phyloP scores from a whole-genome alignment of 2,113 vertebrate genomes.

The Leucoraja erinaceus region DNA sequence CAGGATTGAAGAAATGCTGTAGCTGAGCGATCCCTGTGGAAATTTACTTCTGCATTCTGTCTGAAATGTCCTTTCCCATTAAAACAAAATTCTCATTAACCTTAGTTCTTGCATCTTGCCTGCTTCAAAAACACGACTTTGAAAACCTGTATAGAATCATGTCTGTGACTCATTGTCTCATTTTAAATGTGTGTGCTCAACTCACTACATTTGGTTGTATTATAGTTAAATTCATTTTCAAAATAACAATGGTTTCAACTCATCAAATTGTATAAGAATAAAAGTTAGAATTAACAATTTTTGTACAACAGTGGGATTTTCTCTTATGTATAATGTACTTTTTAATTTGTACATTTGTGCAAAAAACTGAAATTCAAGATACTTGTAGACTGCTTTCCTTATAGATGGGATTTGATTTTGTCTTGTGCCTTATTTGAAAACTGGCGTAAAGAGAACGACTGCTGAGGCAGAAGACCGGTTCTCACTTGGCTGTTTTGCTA shows the following conservation, averaged over 20 bases:
- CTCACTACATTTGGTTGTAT: constrained; percentile 68
- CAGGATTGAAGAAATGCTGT: constrained; percentile 96
- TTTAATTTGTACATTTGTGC: constrained; percentile 64
- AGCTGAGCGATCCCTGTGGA: constrained; percentile 75
- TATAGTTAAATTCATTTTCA: constrained; percentile 58
- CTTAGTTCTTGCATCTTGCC: constrained; percentile 63
- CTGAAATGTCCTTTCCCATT: constrained; percentile 52
- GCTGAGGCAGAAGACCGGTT: constrained; percentile 41
- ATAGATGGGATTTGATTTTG: constrained; percentile 81
- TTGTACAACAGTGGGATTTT: constrained; percentile 82
- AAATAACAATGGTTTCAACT: constrained; percentile 50
- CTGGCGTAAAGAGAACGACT: constrained; percentile 41
- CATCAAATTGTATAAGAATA: constrained; percentile 69
- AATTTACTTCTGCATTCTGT: constrained; percentile 63
- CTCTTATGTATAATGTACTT: constrained; percentile 71
- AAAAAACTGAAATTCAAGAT: constrained; percentile 65
- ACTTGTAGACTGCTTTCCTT: constrained; percentile 54
- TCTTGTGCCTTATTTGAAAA: constrained; percentile 97
- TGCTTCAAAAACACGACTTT: constrained; percentile 70
- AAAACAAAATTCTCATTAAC: constrained; percentile 57
- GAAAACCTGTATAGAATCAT: constrained; percentile 71
- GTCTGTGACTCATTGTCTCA: constrained; percentile 71
- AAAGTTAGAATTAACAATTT: constrained; percentile 79
- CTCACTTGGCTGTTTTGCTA: constrained; percentile 56
- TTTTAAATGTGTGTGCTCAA: constrained; percentile 60